Conservation (phyloP, 2,888 invertebrate species). For the Cephus rjabovi region DNA sequence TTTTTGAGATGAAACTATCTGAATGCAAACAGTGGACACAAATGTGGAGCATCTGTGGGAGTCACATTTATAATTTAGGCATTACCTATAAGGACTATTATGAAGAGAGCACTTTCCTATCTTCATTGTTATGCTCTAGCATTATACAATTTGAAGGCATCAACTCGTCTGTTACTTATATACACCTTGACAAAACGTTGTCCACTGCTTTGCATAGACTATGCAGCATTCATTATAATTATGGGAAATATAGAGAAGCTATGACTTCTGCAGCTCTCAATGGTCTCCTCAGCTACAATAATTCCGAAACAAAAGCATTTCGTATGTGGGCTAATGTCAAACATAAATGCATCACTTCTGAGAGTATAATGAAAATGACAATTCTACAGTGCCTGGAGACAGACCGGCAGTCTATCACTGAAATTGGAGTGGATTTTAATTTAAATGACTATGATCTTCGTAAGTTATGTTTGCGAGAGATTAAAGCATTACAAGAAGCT, state of each 20-base stretch:
- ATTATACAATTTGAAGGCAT: conserved; percentile 41
- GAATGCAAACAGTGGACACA: conserved; percentile 42
- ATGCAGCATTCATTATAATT: conserved; percentile 15
- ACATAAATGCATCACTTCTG: conserved; percentile 30
- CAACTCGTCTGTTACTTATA: conserved; percentile 12
- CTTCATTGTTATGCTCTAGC: conserved; percentile 37
- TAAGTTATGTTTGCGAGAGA: conserved; percentile 48
- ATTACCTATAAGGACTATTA: conserved; percentile 36
- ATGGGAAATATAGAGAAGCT: conserved; percentile 47
- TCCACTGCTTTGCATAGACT: conserved; percentile 11
- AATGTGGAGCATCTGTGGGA: conserved; percentile 46
- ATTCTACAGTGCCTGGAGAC: conserved; percentile 44
- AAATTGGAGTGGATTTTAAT: conserved; percentile 42
- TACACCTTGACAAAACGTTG: conserved; percentile 17
- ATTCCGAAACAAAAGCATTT: conserved; percentile 47
- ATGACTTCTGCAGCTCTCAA: conserved; percentile 47
- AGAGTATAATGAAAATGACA: conserved; percentile 30
- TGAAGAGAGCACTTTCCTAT: conserved; percentile 36
- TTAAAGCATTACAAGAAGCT: conserved; percentile 40
- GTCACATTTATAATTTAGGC: conserved; percentile 47
- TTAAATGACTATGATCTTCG: conserved; percentile 42
- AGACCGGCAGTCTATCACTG: conserved; percentile 33
- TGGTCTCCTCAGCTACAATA: conserved; percentile 44
- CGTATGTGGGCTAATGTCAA: conserved; percentile 55
- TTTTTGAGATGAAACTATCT: conserved; percentile 33